phyloP scores from a whole-genome alignment of 2,888 invertebrate genomes.

The Dynastes grantii region DNA sequence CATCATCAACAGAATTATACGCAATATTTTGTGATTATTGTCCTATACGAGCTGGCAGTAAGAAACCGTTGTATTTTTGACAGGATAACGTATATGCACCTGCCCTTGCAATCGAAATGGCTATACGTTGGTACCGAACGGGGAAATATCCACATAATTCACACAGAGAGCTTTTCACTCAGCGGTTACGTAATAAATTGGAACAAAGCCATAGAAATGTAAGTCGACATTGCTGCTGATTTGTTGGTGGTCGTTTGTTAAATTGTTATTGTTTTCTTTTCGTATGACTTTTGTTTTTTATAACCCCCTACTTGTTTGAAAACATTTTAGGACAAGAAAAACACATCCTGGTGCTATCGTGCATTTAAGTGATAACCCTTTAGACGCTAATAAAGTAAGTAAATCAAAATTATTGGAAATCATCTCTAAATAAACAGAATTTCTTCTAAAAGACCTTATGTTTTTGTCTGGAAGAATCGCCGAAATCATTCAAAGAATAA shows the following conservation, averaged over 20 bases:
- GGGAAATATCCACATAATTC: slow-evolving; percentile 98
- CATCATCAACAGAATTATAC: background rate
- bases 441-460: too few species aligned
- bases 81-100: slow-evolving; percentile 95
- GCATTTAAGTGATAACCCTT: slow-evolving; percentile 96
- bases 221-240: slow-evolving; percentile 69
- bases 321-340: slow-evolving; percentile 83
- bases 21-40: background rate
- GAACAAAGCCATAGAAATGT: slow-evolving; percentile 99
- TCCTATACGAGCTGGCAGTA: background rate
- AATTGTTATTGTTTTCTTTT: background rate
- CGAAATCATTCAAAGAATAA: too few species aligned
- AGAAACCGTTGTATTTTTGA: slow-evolving; percentile 55
- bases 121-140: slow-evolving; percentile 98
- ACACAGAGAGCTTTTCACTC: slow-evolving; percentile 95
- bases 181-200: slow-evolving; percentile 99
- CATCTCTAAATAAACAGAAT: background rate
- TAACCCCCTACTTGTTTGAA: slow-evolving; percentile 67
- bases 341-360: slow-evolving; percentile 98
- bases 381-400: slow-evolving; percentile 95
- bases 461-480: too few species aligned
- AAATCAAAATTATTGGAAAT: background rate
- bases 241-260: background rate
- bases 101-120: slow-evolving; percentile 99
- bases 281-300: slow-evolving; percentile 30